These are phyloP conservation scores for Labrus mixtus DNA, from an alignment of 2,113 vertebrate species.

Conservation along the genomic window DNA sequence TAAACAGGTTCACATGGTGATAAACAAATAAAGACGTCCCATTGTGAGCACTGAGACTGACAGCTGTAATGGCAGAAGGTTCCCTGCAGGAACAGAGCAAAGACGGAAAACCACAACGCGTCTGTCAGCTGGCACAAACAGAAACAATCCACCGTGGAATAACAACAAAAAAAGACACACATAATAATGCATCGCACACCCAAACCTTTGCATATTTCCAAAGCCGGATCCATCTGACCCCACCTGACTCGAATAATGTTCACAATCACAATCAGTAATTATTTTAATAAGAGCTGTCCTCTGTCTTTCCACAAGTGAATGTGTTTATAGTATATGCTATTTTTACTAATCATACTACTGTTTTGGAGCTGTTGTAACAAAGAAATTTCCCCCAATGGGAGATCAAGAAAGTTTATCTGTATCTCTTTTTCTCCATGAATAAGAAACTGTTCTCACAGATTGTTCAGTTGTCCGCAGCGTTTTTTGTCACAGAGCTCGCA, in stretches of 20 bases:
- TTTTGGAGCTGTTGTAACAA: too few species aligned
- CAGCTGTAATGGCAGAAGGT: constrained; percentile 53
- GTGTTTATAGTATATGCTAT: too few species aligned
- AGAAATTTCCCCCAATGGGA: too few species aligned
- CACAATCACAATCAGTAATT: too few species aligned
- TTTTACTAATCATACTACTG: too few species aligned
- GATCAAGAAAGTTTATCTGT: too few species aligned
- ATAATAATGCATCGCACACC: constrained; percentile 4
- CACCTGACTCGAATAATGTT: too few species aligned
- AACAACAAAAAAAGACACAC: background rate
- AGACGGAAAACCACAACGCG: background rate
- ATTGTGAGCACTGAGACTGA: constrained; percentile 45
- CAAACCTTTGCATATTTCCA: constrained; percentile 1
- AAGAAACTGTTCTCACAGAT: background rate
- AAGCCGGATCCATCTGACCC: background rate
- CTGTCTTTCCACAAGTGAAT: too few species aligned
- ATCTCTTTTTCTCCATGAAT: background rate
- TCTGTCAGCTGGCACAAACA: constrained; percentile 12
- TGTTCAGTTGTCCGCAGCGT: background rate
- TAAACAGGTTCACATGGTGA: constrained; percentile 43
- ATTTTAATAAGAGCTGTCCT: too few species aligned
- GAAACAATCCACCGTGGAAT: constrained; percentile 9
- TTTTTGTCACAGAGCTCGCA: constrained; percentile 4
- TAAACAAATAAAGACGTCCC: constrained; percentile 60
- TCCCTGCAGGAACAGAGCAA: constrained; percentile 44